phyloP scores from a whole-genome alignment of 1,140 invertebrate species.

The Zaprionus vittiger region DNA sequence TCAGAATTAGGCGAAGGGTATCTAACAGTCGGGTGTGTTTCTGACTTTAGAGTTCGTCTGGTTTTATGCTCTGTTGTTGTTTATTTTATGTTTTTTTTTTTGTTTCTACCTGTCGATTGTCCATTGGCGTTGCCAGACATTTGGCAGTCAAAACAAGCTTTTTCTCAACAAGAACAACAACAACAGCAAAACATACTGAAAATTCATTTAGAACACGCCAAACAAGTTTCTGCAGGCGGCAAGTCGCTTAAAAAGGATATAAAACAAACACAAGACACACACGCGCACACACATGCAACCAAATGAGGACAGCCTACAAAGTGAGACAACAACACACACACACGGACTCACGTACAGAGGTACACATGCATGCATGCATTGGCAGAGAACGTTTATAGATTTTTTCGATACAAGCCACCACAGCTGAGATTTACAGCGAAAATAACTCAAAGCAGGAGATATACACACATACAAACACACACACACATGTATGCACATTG shows the following conservation, averaged over 20 bases:
- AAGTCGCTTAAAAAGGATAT: conserved; percentile 75
- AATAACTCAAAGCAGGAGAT: conserved; percentile 74
- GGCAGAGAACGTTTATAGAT: conserved; percentile 61
- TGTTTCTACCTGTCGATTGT: conserved; percentile 71
- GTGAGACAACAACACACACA: conserved; percentile 9
- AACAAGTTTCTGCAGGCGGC: conserved; percentile 67
- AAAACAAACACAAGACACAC: conserved; percentile 37
- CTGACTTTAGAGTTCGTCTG: too few relatives aligned
- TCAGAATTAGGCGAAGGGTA: neutral
- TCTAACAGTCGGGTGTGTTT: too few relatives aligned
- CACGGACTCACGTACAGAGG: neutral
- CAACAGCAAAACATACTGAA: conserved; percentile 49
- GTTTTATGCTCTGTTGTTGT: conserved; percentile 29
- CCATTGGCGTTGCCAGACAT: conserved; percentile 61
- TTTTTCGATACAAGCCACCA: conserved; percentile 61
- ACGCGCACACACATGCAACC: conserved; percentile 30
- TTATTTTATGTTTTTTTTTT: conserved; percentile 36
- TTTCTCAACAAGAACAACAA: conserved; percentile 38
- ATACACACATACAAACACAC: conserved; percentile 45
- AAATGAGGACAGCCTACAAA: conserved; percentile 70
- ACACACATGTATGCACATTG: conserved; percentile 22
- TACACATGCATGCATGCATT: neutral
- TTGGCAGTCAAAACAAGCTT: conserved; percentile 73
- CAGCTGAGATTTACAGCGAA: conserved; percentile 61
- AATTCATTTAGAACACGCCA: conserved; percentile 77